Percentiles rank a stretch among this genome's conserved stretches.
Conservation (phyloP, 2,888 invertebrate species). For the Reticulitermes lucifugus region DNA sequence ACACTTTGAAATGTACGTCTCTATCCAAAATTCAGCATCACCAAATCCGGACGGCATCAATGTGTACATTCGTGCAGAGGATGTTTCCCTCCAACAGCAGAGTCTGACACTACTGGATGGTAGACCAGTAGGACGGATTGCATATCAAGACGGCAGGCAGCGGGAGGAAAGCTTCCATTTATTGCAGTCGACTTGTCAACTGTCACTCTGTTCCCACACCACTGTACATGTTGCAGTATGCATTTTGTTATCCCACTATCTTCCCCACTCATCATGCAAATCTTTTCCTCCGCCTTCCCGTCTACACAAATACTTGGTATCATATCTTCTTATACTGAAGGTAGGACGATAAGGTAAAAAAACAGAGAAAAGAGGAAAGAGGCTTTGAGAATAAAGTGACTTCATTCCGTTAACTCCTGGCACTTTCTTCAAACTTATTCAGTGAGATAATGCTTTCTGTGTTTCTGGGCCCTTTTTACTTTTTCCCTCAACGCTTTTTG, state of each 20-base stretch:
- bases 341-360: background rate
- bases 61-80: background rate
- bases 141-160: background rate
- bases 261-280: constrained; percentile 9
- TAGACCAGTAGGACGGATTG: background rate
- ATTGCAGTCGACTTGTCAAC: constrained; percentile 19
- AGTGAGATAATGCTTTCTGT: constrained; percentile 1
- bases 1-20: background rate
- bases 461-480: background rate
- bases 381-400: background rate
- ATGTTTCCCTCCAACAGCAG: background rate
- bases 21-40: background rate
- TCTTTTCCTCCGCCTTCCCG: background rate
- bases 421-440: constrained; percentile 25
- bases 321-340: background rate
- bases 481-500: background rate
- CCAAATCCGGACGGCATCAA: background rate
- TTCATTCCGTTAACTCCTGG: constrained; percentile 22
- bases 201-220: background rate
- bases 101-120: background rate
- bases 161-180: background rate
- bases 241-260: background rate
- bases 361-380: background rate
- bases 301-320: background rate
- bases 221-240: background rate